Percentiles rank a stretch among this genome's conserved stretches.
Evolutionary conservation across 2,888 invertebrate genomes (phyloP).

Genomic region (Leptopilina drosophilae): DNA sequence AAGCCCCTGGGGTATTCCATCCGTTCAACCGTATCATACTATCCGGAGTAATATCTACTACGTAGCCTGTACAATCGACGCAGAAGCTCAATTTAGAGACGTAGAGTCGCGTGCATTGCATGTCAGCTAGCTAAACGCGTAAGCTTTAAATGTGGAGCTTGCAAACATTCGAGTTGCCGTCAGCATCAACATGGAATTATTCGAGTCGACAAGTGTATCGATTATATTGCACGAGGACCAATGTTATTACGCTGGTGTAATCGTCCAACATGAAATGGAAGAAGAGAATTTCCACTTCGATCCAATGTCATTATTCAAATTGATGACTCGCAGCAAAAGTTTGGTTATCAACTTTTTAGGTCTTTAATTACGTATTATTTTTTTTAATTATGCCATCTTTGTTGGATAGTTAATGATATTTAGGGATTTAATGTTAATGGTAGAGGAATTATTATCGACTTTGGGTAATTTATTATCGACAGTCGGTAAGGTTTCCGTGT

Average conservation of each 20-base stretch:
- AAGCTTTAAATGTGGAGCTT: slow-evolving; percentile 13
- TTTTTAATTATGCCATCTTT: no score
- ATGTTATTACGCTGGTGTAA: slow-evolving; percentile 28
- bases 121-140: slow-evolving; percentile 46
- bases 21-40: slow-evolving; percentile 62
- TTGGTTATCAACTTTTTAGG: no score
- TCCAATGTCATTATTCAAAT: background rate
- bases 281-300: slow-evolving; percentile 11
- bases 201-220: slow-evolving; percentile 26
- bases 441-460: no score
- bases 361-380: no score
- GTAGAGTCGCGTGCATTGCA: slow-evolving; percentile 67
- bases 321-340: no score
- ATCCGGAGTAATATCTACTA: slow-evolving; percentile 21
- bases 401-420: no score
- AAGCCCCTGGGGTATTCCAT: slow-evolving; percentile 67
- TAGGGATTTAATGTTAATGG: no score
- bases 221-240: slow-evolving; percentile 12
- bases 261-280: background rate
- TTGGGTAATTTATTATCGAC: no score
- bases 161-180: slow-evolving; percentile 30
- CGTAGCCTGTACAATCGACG: slow-evolving; percentile 58
- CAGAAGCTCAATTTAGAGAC: slow-evolving; percentile 70
- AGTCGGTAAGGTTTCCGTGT: no score
- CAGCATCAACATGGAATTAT: slow-evolving; percentile 27